phyloP scores from a whole-genome alignment of 2,797 vertebrate species.

The Crax fasciolata region DNA sequence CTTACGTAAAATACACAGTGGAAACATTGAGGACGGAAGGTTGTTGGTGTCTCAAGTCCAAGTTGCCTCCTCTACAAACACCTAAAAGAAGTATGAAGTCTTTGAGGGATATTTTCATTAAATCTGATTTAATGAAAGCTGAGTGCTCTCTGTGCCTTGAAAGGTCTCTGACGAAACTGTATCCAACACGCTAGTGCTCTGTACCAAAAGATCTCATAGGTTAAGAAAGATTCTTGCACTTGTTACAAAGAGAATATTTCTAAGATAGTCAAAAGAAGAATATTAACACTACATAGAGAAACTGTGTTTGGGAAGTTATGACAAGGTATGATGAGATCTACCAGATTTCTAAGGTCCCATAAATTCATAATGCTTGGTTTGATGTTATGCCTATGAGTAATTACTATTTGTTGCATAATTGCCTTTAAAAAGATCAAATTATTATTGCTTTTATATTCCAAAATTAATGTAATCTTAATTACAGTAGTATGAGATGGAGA shows the following conservation, averaged over 20 bases:
- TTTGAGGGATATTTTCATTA: not conserved
- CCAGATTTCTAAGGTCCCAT: not conserved
- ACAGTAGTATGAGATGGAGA: not conserved
- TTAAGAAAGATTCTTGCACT: not conserved
- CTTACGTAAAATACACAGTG: fast-evolving
- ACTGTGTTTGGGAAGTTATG: not conserved
- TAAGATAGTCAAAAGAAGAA: not conserved
- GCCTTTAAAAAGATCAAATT: not conserved
- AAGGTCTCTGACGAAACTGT: not conserved
- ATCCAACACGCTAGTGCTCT: fast-evolving
- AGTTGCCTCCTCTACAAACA: not conserved
- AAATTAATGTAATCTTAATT: not conserved
- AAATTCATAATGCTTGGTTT: not conserved
- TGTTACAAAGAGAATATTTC: not conserved
- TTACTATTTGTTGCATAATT: not conserved
- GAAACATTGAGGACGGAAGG: not conserved
- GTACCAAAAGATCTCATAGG: not conserved
- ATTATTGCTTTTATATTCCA: not conserved
- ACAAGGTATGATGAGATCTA: not conserved
- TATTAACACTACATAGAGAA: not conserved
- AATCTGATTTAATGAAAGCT: not conserved
- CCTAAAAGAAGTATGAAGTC: not conserved
- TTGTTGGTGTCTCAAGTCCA: not conserved
- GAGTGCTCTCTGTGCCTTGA: not conserved
- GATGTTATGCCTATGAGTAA: not conserved